Percentiles rank a stretch among this genome's conserved stretches.
Conservation (phyloP, 2,113 vertebrate species). For the Nycticryphes semicollaris region DNA sequence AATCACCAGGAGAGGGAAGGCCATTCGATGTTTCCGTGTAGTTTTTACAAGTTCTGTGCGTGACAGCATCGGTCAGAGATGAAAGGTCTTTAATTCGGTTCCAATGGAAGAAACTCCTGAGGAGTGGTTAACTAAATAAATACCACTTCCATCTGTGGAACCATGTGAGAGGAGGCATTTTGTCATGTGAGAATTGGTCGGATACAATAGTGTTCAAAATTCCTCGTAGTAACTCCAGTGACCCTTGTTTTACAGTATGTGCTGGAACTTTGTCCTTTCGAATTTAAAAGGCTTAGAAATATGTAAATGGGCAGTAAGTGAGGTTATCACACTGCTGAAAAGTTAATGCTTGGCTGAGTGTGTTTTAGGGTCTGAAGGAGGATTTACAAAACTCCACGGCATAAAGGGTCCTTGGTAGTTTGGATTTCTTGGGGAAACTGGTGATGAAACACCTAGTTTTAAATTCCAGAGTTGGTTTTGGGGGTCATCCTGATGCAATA, state of each 20-base stretch:
- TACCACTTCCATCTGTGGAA: not conserved
- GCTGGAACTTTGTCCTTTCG: not conserved
- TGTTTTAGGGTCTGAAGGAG: not conserved
- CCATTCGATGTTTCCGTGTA: not conserved
- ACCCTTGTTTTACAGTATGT: not conserved
- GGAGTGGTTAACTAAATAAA: not conserved
- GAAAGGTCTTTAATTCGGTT: not conserved
- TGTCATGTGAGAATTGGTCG: not conserved
- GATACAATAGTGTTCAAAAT: not conserved
- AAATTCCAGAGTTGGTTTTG: not conserved
- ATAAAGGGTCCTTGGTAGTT: not conserved
- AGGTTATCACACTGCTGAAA: not conserved
- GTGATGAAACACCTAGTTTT: not conserved
- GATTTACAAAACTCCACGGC: accelerated
- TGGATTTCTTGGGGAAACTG: not conserved
- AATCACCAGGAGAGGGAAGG: not conserved
- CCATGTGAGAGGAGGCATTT: not conserved
- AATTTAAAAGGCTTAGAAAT: not conserved
- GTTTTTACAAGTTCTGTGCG: not conserved
- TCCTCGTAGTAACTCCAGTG: not conserved
- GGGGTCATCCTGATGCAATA: slow-evolving; percentile 29
- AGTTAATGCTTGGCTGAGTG: not conserved
- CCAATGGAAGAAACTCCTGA: not conserved
- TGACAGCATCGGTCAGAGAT: not conserved
- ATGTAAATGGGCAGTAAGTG: not conserved